Conservation (phyloP, 2,888 invertebrate genomes). For the Brassicogethes aeneus region DNA sequence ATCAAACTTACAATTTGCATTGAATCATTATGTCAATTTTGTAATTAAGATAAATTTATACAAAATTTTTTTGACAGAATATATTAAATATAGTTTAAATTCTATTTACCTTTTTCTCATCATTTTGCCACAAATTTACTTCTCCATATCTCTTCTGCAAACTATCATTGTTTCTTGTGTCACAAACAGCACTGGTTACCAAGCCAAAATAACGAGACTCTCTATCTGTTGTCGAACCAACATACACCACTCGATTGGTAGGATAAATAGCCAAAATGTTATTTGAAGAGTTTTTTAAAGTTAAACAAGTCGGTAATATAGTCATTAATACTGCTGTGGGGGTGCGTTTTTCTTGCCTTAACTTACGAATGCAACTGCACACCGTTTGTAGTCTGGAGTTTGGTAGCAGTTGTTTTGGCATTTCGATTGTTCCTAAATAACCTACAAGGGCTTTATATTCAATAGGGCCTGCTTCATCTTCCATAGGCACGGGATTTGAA, state of each 20-base stretch:
- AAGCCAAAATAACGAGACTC: constrained; percentile 89
- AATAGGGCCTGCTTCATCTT: constrained; percentile 46
- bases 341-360: constrained; percentile 81
- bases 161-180: constrained; percentile 23
- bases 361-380: constrained; percentile 77
- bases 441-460: constrained; percentile 84
- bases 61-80: too few species aligned
- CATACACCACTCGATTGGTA: constrained; percentile 76
- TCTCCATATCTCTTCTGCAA: constrained; percentile 11
- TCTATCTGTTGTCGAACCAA: constrained; percentile 84
- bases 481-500: constrained; percentile 24
- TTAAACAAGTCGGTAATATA: constrained; percentile 70
- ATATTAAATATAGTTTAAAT: constrained; percentile 39
- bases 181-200: constrained; percentile 70
- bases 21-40: too few species aligned
- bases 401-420: constrained; percentile 73
- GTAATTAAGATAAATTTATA: too few species aligned
- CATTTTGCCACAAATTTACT: constrained; percentile 11
- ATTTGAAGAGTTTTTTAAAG: constrained; percentile 69
- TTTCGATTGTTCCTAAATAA: constrained; percentile 92
- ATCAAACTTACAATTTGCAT: too few species aligned
- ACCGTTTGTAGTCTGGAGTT: constrained; percentile 70
- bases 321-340: constrained; percentile 80
- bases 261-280: constrained; percentile 80
- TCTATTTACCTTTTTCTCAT: constrained; percentile 24